Base-by-base conservation (phyloP, 2,797 vertebrate species). In the Pangasius sanitwongsei region DNA sequence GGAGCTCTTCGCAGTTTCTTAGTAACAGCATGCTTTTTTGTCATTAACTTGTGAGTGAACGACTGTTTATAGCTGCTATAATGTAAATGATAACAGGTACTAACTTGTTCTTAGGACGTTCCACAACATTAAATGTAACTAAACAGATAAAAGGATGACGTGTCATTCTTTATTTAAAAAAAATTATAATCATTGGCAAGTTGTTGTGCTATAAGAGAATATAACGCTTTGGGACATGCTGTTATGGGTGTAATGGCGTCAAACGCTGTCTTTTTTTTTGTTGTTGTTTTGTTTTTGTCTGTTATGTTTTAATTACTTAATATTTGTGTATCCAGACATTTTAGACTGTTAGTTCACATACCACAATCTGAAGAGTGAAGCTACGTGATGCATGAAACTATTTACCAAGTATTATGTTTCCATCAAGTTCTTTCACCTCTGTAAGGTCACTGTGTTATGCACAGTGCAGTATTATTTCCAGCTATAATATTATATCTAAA, bases 371-470 rank as follows among this genome's bases (percentile, higher is more conserved):
- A 63, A 63, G 34, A 48, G 59, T 63, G 11, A n/a, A 81, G n/a
- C 59, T 28, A 8, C 23, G 31, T 25, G 31, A 59, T 23, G n/a
- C 25, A 48, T 83, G 82, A 83, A 65, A 48, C 13, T 83, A 25
- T 83, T 83, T 83, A 48, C 25, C 82, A 65, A 83, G 28, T 67
- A 53, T 53, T 31, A 50, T 13, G 34, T 50, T 84, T 84, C 41
- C 28, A n/a, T 84, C 41, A 65, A 84, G 25, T 84, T 48, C 61
- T 85, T 11, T 85, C 23, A 6, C 63, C 13, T 25, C 44, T 67
- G 37, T 25, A 44, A 65, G 81, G 23, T 65, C 81, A 48, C 59
- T 31, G 59, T 83, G 25, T n/a, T 63, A 8, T 63, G 6, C 59
- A 65, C 23, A 18, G 37, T 65, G n/a, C 65, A 69, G n/a, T 31